Conservation (phyloP, 2,113 vertebrate genomes). For the Empidonax traillii region DNA sequence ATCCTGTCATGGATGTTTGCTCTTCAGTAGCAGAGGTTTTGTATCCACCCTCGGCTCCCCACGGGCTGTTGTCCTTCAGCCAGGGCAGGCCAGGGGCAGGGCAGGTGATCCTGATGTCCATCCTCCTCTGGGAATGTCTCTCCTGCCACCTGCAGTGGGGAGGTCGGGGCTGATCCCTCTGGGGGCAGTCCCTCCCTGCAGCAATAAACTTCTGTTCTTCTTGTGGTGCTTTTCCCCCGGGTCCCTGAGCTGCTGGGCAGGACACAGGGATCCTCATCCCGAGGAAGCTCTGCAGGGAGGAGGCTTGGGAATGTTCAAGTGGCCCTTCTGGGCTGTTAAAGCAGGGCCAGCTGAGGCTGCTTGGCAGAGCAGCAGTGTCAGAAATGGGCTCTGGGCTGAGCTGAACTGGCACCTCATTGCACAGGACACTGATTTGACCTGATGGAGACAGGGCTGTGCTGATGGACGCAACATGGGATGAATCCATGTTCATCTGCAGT, state of each 20-base stretch:
- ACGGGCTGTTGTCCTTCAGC: not conserved
- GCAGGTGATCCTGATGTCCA: not conserved
- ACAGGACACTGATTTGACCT: fast-evolving
- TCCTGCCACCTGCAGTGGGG: not conserved
- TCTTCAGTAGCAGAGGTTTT: not conserved
- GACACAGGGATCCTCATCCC: not conserved
- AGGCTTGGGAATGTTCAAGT: not conserved
- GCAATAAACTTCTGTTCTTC: fast-evolving
- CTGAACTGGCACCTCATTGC: not conserved
- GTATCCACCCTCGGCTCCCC: not conserved
- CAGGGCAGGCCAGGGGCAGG: not conserved
- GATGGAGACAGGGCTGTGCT: not conserved
- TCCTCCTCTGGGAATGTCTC: not conserved
- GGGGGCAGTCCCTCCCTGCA: not conserved
- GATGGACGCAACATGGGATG: not conserved
- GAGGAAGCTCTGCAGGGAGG: not conserved
- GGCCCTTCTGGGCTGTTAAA: not conserved
- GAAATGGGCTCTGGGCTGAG: not conserved
- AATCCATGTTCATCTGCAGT: fast-evolving
- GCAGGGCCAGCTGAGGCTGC: not conserved
- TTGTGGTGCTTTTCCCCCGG: too few relatives aligned
- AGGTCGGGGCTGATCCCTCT: not conserved
- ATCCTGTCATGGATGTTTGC: fast-evolving
- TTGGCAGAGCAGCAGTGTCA: not conserved
- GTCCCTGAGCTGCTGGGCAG: not conserved